These are phyloP conservation scores for Drosophila rubida DNA, from an alignment of 2,888 invertebrate species.

Conservation along the genomic window DNA sequence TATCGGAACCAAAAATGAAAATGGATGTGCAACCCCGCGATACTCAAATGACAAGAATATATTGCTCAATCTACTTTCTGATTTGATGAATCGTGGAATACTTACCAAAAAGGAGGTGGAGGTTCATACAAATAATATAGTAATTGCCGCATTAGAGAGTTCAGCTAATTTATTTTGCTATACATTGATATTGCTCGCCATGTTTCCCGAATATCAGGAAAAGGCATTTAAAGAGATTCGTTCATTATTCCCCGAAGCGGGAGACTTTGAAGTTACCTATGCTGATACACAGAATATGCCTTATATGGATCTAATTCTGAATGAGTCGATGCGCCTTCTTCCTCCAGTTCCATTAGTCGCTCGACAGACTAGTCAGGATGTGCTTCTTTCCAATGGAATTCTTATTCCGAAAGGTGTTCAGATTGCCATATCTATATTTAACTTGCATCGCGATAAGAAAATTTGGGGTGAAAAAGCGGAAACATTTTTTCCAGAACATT, in stretches of 20 bases:
- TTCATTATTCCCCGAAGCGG: conserved; percentile 65
- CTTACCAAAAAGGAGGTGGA: conserved; percentile 76
- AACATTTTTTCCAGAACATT: conserved; percentile 83
- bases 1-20: conserved; percentile 65
- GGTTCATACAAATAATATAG: conserved; percentile 69
- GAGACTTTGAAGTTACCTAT: conserved; percentile 71
- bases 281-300: conserved; percentile 79
- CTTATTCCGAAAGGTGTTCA: conserved; percentile 80
- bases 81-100: conserved; percentile 68
- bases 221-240: conserved; percentile 78
- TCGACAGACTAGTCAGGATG: conserved; percentile 72
- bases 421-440: conserved; percentile 80
- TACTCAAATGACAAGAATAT: conserved; percentile 55
- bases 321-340: conserved; percentile 82
- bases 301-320: conserved; percentile 82
- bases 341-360: conserved; percentile 81
- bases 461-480: conserved; percentile 83
- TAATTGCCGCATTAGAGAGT: conserved; percentile 83
- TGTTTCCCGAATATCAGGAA: conserved; percentile 81
- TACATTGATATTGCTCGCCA: conserved; percentile 75
- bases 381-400: conserved; percentile 75
- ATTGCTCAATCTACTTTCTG: conserved; percentile 76
- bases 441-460: conserved; percentile 80
- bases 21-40: conserved; percentile 27
- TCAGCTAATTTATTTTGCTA: conserved; percentile 81